Evolutionary conservation across 2,113 vertebrate species (phyloP).

Genomic region (Gorsachius goisagi): DNA sequence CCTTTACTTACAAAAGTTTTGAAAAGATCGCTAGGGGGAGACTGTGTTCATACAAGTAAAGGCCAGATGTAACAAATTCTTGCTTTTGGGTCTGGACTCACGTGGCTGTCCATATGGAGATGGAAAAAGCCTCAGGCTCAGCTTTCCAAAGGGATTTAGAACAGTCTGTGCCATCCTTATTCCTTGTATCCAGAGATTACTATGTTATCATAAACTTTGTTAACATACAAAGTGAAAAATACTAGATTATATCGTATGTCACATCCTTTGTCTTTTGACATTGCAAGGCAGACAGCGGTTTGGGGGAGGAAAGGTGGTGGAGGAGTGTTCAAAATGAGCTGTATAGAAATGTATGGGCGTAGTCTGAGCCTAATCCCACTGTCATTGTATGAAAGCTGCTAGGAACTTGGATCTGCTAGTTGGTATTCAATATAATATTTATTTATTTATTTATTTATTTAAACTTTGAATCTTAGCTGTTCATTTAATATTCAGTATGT

Average conservation of each 20-base stretch:
- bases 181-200: neutral
- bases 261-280: neutral
- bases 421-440: neutral
- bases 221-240: neutral
- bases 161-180: neutral
- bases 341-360: rapidly evolving
- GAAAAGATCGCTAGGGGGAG: neutral
- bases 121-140: neutral
- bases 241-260: neutral
- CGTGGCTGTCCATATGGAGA: rapidly evolving
- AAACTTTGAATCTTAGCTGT: neutral
- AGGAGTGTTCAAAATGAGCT: neutral
- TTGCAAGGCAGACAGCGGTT: neutral
- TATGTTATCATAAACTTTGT: neutral
- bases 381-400: neutral
- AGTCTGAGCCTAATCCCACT: neutral
- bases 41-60: neutral
- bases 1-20: neutral
- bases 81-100: neutral
- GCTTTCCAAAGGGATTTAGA: neutral
- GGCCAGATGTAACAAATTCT: neutral
- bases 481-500: neutral
- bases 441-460: neutral
- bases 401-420: neutral
- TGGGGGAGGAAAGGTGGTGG: neutral